Percentiles rank a stretch among this genome's conserved stretches.
These are phyloP conservation scores for Candoia aspera DNA, from an alignment of 2,113 vertebrate species.

Conservation along the genomic window DNA sequence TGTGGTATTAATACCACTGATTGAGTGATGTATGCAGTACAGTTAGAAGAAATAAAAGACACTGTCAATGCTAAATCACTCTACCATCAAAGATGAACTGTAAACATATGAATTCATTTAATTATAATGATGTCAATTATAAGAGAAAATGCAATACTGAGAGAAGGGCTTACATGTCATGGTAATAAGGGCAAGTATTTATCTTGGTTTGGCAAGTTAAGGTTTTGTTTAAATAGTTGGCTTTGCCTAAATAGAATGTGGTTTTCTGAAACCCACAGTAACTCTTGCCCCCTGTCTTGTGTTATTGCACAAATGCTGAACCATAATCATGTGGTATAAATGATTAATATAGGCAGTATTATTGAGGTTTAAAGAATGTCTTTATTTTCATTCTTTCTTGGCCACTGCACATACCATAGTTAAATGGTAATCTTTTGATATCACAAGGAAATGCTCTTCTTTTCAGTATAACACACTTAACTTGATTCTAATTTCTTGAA, in stretches of 20 bases:
- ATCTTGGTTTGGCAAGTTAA: slow-evolving; percentile 90
- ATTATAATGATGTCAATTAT: slow-evolving; percentile 85
- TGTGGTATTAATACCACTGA: slow-evolving; percentile 77
- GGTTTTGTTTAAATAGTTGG: slow-evolving; percentile 83
- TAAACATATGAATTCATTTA: slow-evolving; percentile 88
- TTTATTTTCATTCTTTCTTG: slow-evolving; percentile 74
- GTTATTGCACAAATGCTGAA: slow-evolving; percentile 82
- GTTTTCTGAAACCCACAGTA: slow-evolving; percentile 84
- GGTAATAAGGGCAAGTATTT: slow-evolving; percentile 88
- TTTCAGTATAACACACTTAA: slow-evolving; percentile 37
- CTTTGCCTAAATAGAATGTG: slow-evolving; percentile 86
- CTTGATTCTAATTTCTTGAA: background rate
- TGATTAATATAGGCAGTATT: slow-evolving; percentile 84
- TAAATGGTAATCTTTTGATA: slow-evolving; percentile 59
- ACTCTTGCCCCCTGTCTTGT: slow-evolving; percentile 81
- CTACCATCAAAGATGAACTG: slow-evolving; percentile 78
- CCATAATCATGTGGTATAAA: slow-evolving; percentile 81
- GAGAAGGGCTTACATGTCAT: slow-evolving; percentile 84
- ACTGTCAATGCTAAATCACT: slow-evolving; percentile 84
- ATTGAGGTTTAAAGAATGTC: slow-evolving; percentile 78
- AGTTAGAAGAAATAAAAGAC: slow-evolving; percentile 85
- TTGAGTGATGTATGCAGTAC: slow-evolving; percentile 78
- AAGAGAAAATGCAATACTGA: slow-evolving; percentile 79
- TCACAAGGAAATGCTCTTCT: slow-evolving; percentile 41
- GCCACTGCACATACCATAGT: slow-evolving; percentile 62